Base-by-base conservation (phyloP, 1,140 invertebrate genomes). In the Manduca sexta region DNA sequence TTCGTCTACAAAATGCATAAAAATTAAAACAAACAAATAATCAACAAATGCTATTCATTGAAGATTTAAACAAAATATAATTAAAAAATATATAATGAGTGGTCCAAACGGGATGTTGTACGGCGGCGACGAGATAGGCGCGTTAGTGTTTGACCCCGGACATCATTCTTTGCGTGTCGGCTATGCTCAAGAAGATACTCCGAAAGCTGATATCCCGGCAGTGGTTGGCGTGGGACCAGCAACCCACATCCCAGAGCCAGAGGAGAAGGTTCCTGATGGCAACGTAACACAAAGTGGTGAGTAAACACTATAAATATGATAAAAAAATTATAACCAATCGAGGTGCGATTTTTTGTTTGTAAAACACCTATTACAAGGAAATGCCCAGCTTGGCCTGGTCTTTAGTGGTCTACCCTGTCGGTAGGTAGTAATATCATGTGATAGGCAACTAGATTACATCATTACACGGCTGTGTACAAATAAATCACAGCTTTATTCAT, bases 101-200 rank as follows among this genome's bases (percentile, higher is more conserved):
- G 77, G 69, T 10, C 79, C 81, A 7, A 81, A 83, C 45, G 91
- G 91, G 44, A 95, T 95, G 93, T 72, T 95, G 30, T 95, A 95
- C 64, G 94, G 94, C 16, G 94, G 94, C 17, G 98, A 99, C 89
- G 98, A 99, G 84, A 98, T 99, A 59, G 97, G 97, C 11, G 98
- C 98, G 0, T 78, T 99, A 46, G 98, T 99, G 8, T 98, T 99
- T 80, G 98, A 99, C 85, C 91, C 97, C 37, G 98, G 81, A 0
- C 81, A 84, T 53, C 78, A 84, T 64, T 59, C 81, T 0, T 85
- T 97, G 38, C 87, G 95, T 40, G 93, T 94, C 58, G 95, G 95
- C 45, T 97, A 95, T 90, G 95, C 95, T 26, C 95, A 95, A 62
- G 97, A 98, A 84, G 97, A 98, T 77, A 93, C 93, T 12, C 96